Evolutionary conservation across 2,113 vertebrate genomes (phyloP).

Genomic region (Campylomormyrus tamandua): DNA sequence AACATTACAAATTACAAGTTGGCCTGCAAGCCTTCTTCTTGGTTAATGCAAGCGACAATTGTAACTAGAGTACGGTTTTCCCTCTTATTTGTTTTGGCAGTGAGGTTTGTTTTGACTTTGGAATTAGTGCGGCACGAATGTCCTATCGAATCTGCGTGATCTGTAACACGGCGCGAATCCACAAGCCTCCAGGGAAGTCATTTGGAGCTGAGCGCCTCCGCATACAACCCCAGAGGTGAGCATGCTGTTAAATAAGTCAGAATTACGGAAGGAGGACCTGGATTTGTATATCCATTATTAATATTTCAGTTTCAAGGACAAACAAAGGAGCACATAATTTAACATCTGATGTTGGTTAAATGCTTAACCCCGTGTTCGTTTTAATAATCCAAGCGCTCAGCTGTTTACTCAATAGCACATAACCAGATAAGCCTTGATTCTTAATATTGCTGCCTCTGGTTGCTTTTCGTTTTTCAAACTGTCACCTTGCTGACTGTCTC

Average conservation of each 20-base stretch:
- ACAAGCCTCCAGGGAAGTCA: background rate
- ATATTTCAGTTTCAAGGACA: background rate
- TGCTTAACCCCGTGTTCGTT: background rate
- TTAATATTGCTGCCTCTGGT: background rate
- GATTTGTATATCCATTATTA: background rate
- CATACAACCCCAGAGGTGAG: background rate
- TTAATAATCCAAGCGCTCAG: background rate
- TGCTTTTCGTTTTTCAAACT: background rate
- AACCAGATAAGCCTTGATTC: background rate
- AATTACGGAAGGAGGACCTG: background rate
- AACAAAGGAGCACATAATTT: background rate
- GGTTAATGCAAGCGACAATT: background rate
- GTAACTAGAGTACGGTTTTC: background rate
- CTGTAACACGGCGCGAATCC: background rate
- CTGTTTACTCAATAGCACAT: background rate
- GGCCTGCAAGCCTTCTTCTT: background rate
- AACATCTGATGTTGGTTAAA: background rate
- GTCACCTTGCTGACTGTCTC: background rate
- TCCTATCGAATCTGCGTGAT: background rate
- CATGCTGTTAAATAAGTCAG: background rate
- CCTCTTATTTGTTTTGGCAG: background rate
- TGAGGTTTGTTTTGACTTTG: background rate
- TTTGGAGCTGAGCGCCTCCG: background rate
- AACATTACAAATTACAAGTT: background rate
- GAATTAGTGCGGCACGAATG: background rate